phyloP scores from a whole-genome alignment of 2,113 vertebrate genomes.

The Pongo pygmaeus region DNA sequence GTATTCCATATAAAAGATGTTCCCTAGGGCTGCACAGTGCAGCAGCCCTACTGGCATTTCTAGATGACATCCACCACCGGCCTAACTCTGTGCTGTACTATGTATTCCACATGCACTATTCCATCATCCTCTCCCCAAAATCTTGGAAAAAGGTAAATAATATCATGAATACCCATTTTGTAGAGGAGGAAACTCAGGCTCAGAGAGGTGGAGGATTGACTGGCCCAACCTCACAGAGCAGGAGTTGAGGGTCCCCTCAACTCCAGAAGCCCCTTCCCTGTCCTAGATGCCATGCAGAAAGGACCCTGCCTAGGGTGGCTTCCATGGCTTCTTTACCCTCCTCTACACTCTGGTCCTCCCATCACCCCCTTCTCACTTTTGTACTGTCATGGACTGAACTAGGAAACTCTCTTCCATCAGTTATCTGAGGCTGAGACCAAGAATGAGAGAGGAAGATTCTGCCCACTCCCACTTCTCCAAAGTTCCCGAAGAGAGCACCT shows the following conservation, averaged over 20 bases:
- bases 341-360: neutral
- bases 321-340: neutral
- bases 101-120: neutral
- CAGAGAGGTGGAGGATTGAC: neutral
- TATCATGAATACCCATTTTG: neutral
- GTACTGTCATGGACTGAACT: fast-evolving
- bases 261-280: neutral
- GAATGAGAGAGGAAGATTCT: neutral
- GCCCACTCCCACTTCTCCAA: neutral
- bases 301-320: neutral
- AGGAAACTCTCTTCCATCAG: neutral
- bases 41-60: neutral
- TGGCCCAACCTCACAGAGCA: neutral
- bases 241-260: neutral
- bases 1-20: fast-evolving
- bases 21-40: neutral
- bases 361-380: neutral
- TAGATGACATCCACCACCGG: neutral
- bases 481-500: neutral
- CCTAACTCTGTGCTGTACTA: neutral
- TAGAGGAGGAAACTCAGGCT: neutral
- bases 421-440: neutral
- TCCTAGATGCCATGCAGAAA: neutral
- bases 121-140: neutral
- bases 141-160: neutral